phyloP scores from a whole-genome alignment of 2,113 vertebrate genomes.

The Glareola pratincola region DNA sequence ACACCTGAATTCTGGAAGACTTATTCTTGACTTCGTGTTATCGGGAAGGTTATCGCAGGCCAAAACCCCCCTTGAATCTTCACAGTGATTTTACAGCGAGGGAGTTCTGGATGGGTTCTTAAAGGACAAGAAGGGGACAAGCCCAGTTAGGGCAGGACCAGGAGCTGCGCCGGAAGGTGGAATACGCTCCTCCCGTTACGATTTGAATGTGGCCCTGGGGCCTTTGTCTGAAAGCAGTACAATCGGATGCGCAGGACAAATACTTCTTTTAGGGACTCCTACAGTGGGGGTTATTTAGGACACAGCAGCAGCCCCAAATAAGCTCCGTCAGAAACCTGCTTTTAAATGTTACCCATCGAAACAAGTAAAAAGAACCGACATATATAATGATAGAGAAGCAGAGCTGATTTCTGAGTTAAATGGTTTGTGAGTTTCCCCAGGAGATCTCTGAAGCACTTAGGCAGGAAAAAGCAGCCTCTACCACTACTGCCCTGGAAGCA shows the following conservation, averaged over 20 bases:
- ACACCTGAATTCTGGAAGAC: not conserved
- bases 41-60: not conserved
- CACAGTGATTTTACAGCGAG: not conserved
- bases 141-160: not conserved
- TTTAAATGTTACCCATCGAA: not conserved
- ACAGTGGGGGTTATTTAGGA: not conserved
- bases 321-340: not conserved
- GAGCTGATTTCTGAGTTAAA: not conserved
- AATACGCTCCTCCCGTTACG: not conserved
- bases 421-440: not conserved
- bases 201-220: not conserved
- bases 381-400: not conserved
- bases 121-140: not conserved
- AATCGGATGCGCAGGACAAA: accelerated
- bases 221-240: not conserved
- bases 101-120: not conserved
- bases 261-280: not conserved
- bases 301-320: not conserved
- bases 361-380: not conserved
- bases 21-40: not conserved
- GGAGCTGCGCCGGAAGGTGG: not conserved
- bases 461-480: not conserved
- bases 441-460: not conserved
- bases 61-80: not conserved
- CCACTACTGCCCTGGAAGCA: not conserved